Evolutionary conservation across 1,140 invertebrate species (phyloP), one percentile per base, ranked within the genome.

Genomic region (Drosophila sechellia): DNA sequence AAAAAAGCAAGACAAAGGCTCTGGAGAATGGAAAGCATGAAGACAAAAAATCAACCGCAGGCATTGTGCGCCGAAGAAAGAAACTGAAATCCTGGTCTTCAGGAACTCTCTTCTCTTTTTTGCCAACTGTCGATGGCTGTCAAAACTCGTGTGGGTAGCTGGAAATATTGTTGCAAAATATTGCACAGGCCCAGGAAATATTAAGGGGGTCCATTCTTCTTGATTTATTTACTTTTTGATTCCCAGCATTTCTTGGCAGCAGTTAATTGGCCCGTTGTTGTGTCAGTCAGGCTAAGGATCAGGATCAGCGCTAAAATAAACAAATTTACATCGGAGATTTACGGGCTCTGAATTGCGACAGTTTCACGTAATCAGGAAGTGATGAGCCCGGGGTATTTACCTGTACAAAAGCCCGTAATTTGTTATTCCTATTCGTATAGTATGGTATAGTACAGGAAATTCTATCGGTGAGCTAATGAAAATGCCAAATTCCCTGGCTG

Each of bases 211-310:
- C 45, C 13, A 58, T 70, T 71, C 35, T 55, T 74, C 68, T 81
- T 81, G 68, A 74, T 76, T 87, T 86, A 76, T 86, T 86, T 86
- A 87, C 81, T 86, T 86, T 86, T 87, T 86, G 81, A 85, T 85
- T 90, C 60, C 71, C 65, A 56, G 12, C 46, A 25, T 53, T 49
- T 53, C 48, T 56, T 78, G 84, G 49, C 65, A 71, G 65, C 85
- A 84, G 84, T 89, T 89, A 89, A 89, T 89, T 89, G 84, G 84
- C 40, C 70, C 49, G 49, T 73, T 81, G 74, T 71, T 69, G 59
- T 85, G 78, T 87, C 81, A 73, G 63, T 58, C 61, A 61, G 79
- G 63, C 83, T 87, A 50, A 79, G 61, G 56, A 53, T 74, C 35
- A 59, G 63, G 56, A 52, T 74, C 43, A 66, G 63, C 63, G 55